Base-by-base conservation (phyloP, 2,113 vertebrate species). In the Saccopteryx bilineata region DNA sequence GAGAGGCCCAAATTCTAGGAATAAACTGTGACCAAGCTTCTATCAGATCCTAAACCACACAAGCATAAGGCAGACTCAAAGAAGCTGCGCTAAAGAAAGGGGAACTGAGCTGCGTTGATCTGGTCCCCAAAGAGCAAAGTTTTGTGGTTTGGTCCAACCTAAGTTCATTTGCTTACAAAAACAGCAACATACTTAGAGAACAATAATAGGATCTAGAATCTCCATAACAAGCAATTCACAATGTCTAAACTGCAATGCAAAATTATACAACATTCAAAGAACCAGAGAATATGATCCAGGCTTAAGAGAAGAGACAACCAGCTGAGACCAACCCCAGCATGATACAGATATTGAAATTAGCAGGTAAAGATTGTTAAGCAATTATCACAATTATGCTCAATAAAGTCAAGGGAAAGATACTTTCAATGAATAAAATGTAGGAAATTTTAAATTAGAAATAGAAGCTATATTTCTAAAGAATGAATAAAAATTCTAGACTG, bases 101-200 rank as follows among this genome's bases (percentile, higher is more conserved):
- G 14, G 12, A 65, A 58, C 88, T 33, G 48, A 58, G 39, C 28
- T 31, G 10, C 66, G 12, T 4, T 26, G 17, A 76, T 7, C 23
- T 63, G 8, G 10, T 61, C 52, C 23, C 52, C 26, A 56, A 91
- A 85, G 28, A 3, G n/a, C 17, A 78, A 61, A 81, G 31, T 58
- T 69, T 83, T 78, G 21, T 10, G 78, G 19, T 83, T 69, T 79
- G 76, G 33, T 56, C 54, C 10, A 60, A 75, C 14, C n/a, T n/a
- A 68, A 90, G 33, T 93, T 52, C n/a, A 83, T 76, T 48, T 87
- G 71, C 68, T 90, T 83, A n/a, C 19, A 90, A 78, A 96, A 96
- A 56, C 15, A 60, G 68, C 61, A 80, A 9, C 23, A 66, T 7
- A 83, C 58, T 72, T 17, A 56, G 50, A 81, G 23, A 21, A 65